These are phyloP conservation scores for Orcinus orca DNA, from an alignment of 2,113 vertebrate species.

Conservation along the genomic window DNA sequence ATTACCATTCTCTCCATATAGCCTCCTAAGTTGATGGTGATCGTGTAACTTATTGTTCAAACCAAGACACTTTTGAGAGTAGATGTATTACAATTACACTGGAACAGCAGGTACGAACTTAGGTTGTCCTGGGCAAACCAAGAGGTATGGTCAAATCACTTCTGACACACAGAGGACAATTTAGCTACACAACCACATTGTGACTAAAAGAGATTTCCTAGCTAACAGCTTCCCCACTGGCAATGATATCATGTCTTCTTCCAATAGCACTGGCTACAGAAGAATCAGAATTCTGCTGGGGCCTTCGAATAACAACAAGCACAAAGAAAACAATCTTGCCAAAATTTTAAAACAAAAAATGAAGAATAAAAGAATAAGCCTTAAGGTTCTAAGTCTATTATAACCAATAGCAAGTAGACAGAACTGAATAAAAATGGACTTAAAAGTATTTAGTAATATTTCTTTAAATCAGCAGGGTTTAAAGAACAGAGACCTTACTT, in stretches of 20 bases:
- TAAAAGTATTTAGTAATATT: constrained; percentile 69
- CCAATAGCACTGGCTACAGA: not conserved
- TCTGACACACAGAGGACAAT: not conserved
- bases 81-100: not conserved
- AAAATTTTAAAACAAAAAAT: constrained; percentile 46
- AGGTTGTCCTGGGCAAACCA: not conserved
- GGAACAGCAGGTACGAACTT: not conserved
- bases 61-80: not conserved
- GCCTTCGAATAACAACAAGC: constrained; percentile 58
- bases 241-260: not conserved
- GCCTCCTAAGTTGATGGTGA: not conserved
- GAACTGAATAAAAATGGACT: constrained; percentile 65
- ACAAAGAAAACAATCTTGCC: constrained; percentile 60
- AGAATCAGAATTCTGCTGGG: not conserved
- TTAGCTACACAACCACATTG: not conserved
- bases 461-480: constrained; percentile 74
- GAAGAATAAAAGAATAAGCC: constrained; percentile 45
- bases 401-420: constrained; percentile 62
- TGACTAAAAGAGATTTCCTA: not conserved
- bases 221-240: not conserved
- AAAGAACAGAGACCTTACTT: constrained; percentile 75
- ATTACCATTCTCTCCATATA: not conserved
- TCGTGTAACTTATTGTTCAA: not conserved
- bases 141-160: rapidly evolving
- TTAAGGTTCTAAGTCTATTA: constrained; percentile 54